Evolutionary conservation across 2,797 vertebrate genomes (phyloP).

Genomic region (Neoniphon sammara): DNA sequence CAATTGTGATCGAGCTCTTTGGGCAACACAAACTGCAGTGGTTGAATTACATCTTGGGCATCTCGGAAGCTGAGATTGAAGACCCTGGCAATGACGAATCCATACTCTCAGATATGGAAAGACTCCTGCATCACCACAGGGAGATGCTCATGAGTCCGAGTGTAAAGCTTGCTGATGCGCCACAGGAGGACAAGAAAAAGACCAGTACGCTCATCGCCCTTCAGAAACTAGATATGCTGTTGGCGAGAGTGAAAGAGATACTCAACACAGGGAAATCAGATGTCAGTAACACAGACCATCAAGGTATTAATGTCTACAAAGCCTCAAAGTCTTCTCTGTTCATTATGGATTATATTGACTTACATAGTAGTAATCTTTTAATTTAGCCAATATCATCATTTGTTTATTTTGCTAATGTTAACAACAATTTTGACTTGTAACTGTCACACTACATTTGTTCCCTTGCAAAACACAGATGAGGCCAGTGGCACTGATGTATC

Average conservation of each 20-base stretch:
- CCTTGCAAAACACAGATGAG: conserved; percentile 50
- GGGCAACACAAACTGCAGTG: conserved; percentile 77
- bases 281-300: conserved; percentile 57
- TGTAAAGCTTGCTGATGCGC: conserved; percentile 39
- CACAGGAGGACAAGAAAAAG: conserved; percentile 62
- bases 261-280: conserved; percentile 65
- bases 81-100: conserved; percentile 61
- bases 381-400: conserved; percentile 1
- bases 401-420: not conserved
- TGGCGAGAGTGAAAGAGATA: conserved; percentile 76
- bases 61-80: conserved; percentile 28
- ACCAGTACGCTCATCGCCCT: conserved; percentile 58
- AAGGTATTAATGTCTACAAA: conserved; percentile 76
- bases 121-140: conserved; percentile 70
- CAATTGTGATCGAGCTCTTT: conserved; percentile 68
- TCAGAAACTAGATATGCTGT: conserved; percentile 78
- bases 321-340: conserved; percentile 7
- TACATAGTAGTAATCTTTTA: not conserved
- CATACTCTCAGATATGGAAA: conserved; percentile 76
- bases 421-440: conserved; percentile 25
- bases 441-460: conserved; percentile 46
- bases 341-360: conserved; percentile 9
- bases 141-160: conserved; percentile 48
- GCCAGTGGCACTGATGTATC: conserved; percentile 28
- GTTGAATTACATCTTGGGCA: conserved; percentile 75